Base-by-base conservation (phyloP, 35 echinoderm and acorn worm species). In the Strongylocentrotus purpuratus region DNA sequence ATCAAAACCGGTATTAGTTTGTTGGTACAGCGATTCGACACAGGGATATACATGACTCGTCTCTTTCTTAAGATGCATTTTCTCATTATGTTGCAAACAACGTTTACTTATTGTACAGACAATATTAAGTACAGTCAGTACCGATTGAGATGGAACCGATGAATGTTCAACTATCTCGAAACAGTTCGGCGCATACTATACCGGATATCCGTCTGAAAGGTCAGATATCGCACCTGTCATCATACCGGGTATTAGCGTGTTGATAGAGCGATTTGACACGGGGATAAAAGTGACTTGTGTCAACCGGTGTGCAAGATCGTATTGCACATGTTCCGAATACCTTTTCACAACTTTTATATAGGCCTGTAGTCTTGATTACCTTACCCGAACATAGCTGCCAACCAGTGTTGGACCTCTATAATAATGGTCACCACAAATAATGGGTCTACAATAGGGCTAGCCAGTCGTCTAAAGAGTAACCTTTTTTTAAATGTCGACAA, bases 191-290 rank as follows among this genome's bases (percentile, higher is more conserved):
- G 22, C 65, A 28, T 78, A 22, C 25, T 7, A 41, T 41, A 78
- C 20, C 65, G 65, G 65, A 78, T 78, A 78, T 78, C 65, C 65
- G 65, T 78, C 4, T 28, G 5, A 78, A 78, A 78, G 28, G 65
- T 78, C 65, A n/a, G 65, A 18, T 78, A 78, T 78, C 25, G 4
- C 65, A 78, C 65, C 65, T 78, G 65, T 78, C 65, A 78, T 4
- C 65, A 78, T 28, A n/a, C 65, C 65, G 22, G 65, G 65, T 78
- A 78, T 78, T 78, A 78, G 22, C n/a, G 65, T 78, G 65, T 78
- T 78, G 65, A 78, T n/a, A 78, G 65, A 78, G 65, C 22, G 65
- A 78, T 78, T 78, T 78, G 65, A 78, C 65, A 78, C 65, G 65
- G 65, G 65, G 65, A 78, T 78, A 78, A 78, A 78, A 78, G 6